A percentile compares a stretch with the other conserved stretches of the same genome.
Conservation (phyloP, 2,797 vertebrate species). For the Rhabdomys pumilio region DNA sequence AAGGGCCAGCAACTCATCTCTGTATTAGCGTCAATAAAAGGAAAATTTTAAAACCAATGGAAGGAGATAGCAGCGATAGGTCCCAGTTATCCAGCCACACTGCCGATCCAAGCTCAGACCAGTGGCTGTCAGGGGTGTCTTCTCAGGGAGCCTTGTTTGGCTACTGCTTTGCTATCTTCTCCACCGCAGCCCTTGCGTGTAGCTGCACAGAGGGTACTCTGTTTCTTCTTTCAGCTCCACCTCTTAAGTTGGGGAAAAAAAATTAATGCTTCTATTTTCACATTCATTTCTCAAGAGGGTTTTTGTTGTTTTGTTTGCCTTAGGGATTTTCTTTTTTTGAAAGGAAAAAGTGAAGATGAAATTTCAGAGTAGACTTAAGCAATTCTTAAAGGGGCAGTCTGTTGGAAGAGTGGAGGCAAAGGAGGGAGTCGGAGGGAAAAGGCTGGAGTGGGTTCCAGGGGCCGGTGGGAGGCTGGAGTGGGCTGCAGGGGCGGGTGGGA, state of each 20-base stretch:
- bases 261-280: conserved; percentile 57
- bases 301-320: conserved; percentile 6
- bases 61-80: conserved; percentile 37
- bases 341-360: neutral
- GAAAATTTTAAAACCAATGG: conserved; percentile 57
- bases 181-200: neutral
- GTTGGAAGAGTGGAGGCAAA: neutral
- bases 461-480: neutral
- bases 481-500: neutral
- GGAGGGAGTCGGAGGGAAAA: neutral
- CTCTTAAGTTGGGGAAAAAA: conserved; percentile 49
- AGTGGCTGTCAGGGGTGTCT: conserved; percentile 33
- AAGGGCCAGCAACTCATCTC: conserved; percentile 52
- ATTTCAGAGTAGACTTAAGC: neutral
- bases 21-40: conserved; percentile 55
- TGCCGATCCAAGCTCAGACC: neutral
- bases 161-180: neutral
- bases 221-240: neutral
- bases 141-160: neutral
- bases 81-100: conserved; percentile 62
- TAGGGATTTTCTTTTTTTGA: neutral
- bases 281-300: conserved; percentile 64
- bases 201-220: neutral
- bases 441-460: neutral
- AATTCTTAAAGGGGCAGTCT: neutral